Percentiles rank a stretch among this genome's conserved stretches.
phyloP scores from a whole-genome alignment of 2,888 invertebrate species.

The Octonoba sinensis region DNA sequence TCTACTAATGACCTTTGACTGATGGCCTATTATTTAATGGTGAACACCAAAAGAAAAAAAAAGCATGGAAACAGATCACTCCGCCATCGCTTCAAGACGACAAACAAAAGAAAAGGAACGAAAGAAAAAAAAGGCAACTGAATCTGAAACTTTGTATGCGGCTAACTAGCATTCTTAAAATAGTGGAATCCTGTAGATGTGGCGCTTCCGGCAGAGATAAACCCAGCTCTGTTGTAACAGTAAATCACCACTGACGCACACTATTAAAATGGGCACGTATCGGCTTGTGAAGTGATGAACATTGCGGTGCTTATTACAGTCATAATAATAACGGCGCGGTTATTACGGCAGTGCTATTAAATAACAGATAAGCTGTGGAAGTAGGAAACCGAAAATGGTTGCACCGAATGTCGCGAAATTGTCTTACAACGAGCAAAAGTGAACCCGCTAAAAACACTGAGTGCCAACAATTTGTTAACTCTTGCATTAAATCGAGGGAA shows the following conservation, averaged over 20 bases:
- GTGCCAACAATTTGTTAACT: slow-evolving; percentile 35
- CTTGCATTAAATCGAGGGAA: background rate
- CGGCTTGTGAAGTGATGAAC: slow-evolving; percentile 56
- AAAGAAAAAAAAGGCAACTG: slow-evolving; percentile 18
- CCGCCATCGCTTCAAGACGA: slow-evolving; percentile 36
- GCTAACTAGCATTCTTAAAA: slow-evolving; percentile 41
- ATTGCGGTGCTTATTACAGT: slow-evolving; percentile 58
- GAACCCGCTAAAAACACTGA: slow-evolving; percentile 19
- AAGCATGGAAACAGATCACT: slow-evolving; percentile 34
- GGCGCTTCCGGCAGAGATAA: slow-evolving; percentile 47
- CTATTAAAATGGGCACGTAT: slow-evolving; percentile 61
- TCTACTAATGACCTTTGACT: no score
- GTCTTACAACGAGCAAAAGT: slow-evolving; percentile 32
- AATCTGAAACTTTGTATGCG: slow-evolving; percentile 39
- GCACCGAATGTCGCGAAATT: slow-evolving; percentile 32
- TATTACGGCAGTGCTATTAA: slow-evolving; percentile 60
- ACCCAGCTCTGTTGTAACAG: slow-evolving; percentile 39
- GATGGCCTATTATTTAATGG: background rate
- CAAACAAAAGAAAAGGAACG: slow-evolving; percentile 34
- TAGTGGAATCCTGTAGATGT: slow-evolving; percentile 27
- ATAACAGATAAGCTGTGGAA: slow-evolving; percentile 57
- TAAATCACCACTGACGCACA: slow-evolving; percentile 46
- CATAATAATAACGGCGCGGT: slow-evolving; percentile 62
- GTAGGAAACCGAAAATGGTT: slow-evolving; percentile 34
- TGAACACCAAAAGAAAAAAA: slow-evolving; percentile 10